phyloP scores from a whole-genome alignment of 2,797 vertebrate genomes.

The Tokudaia muenninki region DNA sequence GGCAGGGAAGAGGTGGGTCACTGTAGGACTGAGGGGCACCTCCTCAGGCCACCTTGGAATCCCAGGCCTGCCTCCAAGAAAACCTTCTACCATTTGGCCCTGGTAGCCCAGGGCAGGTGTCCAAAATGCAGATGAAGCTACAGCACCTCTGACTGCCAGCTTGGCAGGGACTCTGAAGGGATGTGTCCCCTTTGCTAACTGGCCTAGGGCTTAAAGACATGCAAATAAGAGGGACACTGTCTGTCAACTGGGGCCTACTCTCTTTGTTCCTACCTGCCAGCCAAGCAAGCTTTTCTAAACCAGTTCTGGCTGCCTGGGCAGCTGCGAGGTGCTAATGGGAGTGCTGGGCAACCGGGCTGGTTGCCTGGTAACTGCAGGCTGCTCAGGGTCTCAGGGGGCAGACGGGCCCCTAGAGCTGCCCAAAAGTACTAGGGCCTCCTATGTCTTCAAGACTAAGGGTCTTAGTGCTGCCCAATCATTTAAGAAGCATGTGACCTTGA shows the following conservation, averaged over 20 bases:
- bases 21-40: background rate
- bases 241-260: conserved; percentile 71
- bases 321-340: conserved; percentile 64
- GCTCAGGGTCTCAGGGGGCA: conserved; percentile 48
- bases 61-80: conserved; percentile 15
- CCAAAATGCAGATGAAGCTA: conserved; percentile 68
- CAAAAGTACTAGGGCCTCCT: background rate
- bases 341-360: background rate
- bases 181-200: conserved; percentile 68
- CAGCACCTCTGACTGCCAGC: background rate
- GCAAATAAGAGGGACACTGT: conserved; percentile 72
- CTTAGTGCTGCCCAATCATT: background rate
- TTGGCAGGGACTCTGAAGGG: conserved; percentile 76
- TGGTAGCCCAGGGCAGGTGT: conserved; percentile 40
- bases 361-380: conserved; percentile 75
- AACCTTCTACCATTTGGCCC: conserved; percentile 5
- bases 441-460: background rate
- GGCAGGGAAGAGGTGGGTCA: background rate
- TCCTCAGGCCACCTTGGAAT: background rate
- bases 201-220: conserved; percentile 73
- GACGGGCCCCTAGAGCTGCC: background rate
- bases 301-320: conserved; percentile 56
- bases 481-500: background rate
- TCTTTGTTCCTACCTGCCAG: conserved; percentile 77
- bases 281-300: conserved; percentile 55